Conservation (phyloP, 2,797 vertebrate species). For the Mormyrus proboscirostris region DNA sequence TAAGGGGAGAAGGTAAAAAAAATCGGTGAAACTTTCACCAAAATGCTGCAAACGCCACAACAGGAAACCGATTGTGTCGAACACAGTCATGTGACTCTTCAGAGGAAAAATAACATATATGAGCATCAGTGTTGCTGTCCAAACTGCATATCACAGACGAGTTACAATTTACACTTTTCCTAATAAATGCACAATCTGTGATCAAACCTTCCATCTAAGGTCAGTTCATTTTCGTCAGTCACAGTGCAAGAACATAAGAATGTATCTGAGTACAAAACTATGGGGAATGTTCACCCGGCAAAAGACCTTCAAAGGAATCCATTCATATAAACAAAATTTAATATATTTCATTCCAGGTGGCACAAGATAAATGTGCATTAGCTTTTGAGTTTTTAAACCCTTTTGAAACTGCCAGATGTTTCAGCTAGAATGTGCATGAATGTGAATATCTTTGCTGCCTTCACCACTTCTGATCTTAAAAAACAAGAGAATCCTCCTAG, state of each 20-base stretch:
- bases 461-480: not conserved
- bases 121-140: not conserved
- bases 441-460: not conserved
- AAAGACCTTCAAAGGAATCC: not conserved
- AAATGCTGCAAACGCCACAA: not conserved
- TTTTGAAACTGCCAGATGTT: not conserved
- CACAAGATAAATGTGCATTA: not conserved
- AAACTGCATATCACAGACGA: not conserved
- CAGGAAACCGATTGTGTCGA: not conserved
- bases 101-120: not conserved
- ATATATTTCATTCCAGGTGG: not conserved
- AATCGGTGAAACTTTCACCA: not conserved
- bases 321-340: not conserved
- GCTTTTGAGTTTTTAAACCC: not conserved
- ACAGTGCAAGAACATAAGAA: not conserved
- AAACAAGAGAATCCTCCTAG: not conserved
- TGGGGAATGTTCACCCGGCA: not conserved
- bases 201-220: not conserved
- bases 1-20: not conserved
- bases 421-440: not conserved
- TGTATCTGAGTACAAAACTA: not conserved
- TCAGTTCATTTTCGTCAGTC: not conserved
- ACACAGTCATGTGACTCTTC: not conserved
- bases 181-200: not conserved
- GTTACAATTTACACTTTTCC: not conserved